Evolutionary conservation across 2,888 invertebrate species (phyloP), one percentile per base, ranked within the genome.

Genomic region (Microctonus aethiopoides): DNA sequence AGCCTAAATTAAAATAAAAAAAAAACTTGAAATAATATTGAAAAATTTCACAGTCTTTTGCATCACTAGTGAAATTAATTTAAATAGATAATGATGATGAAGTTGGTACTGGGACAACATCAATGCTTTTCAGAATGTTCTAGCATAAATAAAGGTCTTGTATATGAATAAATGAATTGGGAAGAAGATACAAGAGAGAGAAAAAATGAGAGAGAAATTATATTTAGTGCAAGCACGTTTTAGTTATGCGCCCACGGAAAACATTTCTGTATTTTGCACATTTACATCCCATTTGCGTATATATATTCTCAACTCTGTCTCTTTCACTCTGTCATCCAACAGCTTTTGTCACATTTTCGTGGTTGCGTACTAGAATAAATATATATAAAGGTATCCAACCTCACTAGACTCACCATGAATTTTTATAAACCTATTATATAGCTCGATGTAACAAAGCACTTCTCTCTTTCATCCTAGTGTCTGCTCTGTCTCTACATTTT

Each of bases 401-500:
- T 76, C 78, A 76, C 77, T 74, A 75, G 76, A 76, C 74, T 76
- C 74, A 75, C 76, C 76, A 80, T 81, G 81, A 81, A 81, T 83
- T 84, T 85, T 85, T 83, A 83, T 83, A 84, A 85, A 84, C 80
- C 81, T 80, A 84, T 84, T 83, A 84, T 83, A 81, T 79, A 79
- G 76, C 75, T 76, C 76, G 78, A 80, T 85, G 84, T 85, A 83
- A 84, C 82, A 78, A 81, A 84, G 80, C 77, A 72, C 46, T 67
- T 22, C 39, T 68, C 41, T 20, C 39, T 52, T 64, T 39, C 20
- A 24, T 56, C 22, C 36, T 29, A 29, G 4, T 29, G 7, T 29
- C 7, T 29, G 16, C 61, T 59, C 41, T 64, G 7, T 46, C 34
- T 69, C 29, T 59, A 11, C 26, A n/a, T 46, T 26, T 9, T 7